These are phyloP conservation scores for Atherinosoma microstoma DNA, from an alignment of 2,797 vertebrate genomes.

Conservation along the genomic window DNA sequence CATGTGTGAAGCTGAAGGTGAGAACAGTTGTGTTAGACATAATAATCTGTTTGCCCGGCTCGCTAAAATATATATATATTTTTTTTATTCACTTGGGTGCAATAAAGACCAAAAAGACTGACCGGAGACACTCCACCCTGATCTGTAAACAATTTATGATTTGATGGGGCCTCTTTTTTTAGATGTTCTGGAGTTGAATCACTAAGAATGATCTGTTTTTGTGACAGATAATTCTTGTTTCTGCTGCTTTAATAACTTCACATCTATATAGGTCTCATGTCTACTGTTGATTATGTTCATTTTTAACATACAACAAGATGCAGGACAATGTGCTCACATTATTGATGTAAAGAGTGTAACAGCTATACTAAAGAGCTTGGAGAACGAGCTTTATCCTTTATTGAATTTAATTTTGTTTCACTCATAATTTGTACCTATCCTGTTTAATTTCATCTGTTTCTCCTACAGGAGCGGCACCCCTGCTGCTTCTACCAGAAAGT, in stretches of 20 bases:
- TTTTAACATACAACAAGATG: neutral
- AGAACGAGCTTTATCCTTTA: neutral
- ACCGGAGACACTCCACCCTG: no score
- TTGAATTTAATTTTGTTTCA: neutral
- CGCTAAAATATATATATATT: neutral
- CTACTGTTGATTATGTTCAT: neutral
- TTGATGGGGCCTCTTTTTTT: no score
- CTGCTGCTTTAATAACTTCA: neutral
- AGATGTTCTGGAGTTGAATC: neutral
- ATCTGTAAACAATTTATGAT: no score
- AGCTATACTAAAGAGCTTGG: neutral
- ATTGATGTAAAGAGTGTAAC: neutral
- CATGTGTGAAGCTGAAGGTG: slow-evolving; percentile 90
- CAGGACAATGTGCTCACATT: neutral
- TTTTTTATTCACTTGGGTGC: neutral
- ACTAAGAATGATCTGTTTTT: neutral
- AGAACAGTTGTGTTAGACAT: slow-evolving; percentile 32
- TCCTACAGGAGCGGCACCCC: slow-evolving; percentile 83
- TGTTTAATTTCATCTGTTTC: neutral
- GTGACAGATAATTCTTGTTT: neutral
- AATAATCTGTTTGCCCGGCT: neutral
- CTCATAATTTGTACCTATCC: neutral
- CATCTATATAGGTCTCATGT: neutral
- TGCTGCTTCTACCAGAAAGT: slow-evolving; percentile 91
- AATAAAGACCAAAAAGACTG: neutral